Evolutionary conservation across 2,113 vertebrate species (phyloP).

Genomic region (Catharus bicknelli): DNA sequence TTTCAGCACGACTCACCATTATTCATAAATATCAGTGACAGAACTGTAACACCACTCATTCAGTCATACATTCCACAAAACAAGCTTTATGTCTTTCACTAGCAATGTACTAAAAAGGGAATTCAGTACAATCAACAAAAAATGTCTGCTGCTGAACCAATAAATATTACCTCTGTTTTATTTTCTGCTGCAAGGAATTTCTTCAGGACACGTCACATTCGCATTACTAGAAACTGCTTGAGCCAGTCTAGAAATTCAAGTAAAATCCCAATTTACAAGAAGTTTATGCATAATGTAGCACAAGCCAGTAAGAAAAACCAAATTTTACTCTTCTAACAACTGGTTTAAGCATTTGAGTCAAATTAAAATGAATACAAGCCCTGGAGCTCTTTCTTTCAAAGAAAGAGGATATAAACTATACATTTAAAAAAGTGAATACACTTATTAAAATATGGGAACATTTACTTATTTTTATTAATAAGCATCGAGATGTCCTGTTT

Average conservation of each 20-base stretch:
- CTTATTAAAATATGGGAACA: background rate
- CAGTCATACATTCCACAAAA: background rate
- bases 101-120: background rate
- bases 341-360: background rate
- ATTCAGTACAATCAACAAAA: background rate
- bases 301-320: background rate
- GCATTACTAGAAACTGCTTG: background rate
- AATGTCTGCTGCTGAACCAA: background rate
- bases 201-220: background rate
- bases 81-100: background rate
- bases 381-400: background rate
- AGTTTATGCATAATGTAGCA: background rate
- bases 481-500: background rate
- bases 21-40: background rate
- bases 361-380: background rate
- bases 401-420: background rate
- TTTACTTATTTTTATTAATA: background rate
- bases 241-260: background rate
- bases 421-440: background rate
- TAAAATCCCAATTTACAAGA: background rate
- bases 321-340: background rate
- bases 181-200: background rate
- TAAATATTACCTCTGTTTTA: background rate
- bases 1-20: conserved; percentile 35
- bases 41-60: background rate